Evolutionary conservation across 2,797 vertebrate species (phyloP), one percentile per base, ranked within the genome.

Genomic region (Esox masquinongy): DNA sequence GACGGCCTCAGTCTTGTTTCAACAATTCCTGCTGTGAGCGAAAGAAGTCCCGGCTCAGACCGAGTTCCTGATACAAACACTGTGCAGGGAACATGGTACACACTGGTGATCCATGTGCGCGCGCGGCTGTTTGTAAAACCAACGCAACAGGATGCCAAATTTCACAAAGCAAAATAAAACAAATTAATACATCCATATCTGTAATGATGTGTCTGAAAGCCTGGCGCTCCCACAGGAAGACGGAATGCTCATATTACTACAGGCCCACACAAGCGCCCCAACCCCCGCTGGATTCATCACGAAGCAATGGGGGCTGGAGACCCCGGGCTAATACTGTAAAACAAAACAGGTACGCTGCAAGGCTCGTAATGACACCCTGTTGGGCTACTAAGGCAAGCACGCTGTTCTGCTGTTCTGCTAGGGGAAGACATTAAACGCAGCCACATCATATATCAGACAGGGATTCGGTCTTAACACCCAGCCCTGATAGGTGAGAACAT

Each of bases 281-380:
- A 26, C 29, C 34, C 39, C 51, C 72, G 26, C 70, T 17, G 77
- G 86, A 93, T 93, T 88, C 64, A 92, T 93, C 91, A 90, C n/a
- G 68, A 47, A 76, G 79, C 87, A 86, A 80, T 74, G 68, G 79
- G 85, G 80, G 80, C 79, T 83, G 77, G 56, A 68, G 81, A 82
- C 80, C 86, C 77, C 8, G 22, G 68, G 81, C 85, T 83, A 75
- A 85, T 83, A 85, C n/a, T 68, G 74, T 64, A 74, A 75, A 76
- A 85, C 80, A 89, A 89, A 91, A 39, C 78, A 83, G 80, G 72
- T 47, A 81, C 82, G 84, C 81, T 85, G 86, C 82, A 69, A 24
- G 85, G 81, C 79, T 76, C 82, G 74, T 90, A 92, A 93, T 90
- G 89, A 88, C 79, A 84, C 85, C 87, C 87, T 83, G 82, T 86